A percentile compares a stretch with the other conserved stretches of the same genome.
phyloP scores from a whole-genome alignment of 2,113 vertebrate species.

The Seriola dumerili region DNA sequence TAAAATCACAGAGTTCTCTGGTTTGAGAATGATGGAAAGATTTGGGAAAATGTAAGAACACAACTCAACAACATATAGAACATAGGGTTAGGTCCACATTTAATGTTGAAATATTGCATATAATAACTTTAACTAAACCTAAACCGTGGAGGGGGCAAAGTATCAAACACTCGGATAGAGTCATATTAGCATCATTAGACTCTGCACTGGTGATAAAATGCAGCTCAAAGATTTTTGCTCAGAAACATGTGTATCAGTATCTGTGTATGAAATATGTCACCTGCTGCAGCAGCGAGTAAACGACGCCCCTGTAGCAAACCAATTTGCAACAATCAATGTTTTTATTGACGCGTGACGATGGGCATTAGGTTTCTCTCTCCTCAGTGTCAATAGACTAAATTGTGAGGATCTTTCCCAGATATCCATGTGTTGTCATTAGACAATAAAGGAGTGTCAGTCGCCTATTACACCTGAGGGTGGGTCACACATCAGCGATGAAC shows the following conservation, averaged over 20 bases:
- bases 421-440: conserved; percentile 27
- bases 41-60: too few species aligned
- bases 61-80: too few species aligned
- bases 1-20: too few species aligned
- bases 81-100: too few species aligned
- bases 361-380: conserved; percentile 16
- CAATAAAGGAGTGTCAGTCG: conserved; percentile 47
- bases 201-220: not conserved
- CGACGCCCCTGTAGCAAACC: conserved; percentile 10
- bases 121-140: too few species aligned
- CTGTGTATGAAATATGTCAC: not conserved
- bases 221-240: not conserved
- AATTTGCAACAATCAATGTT: conserved; percentile 37
- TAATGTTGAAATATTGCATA: too few species aligned
- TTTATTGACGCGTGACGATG: conserved; percentile 48
- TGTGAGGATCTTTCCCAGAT: conserved; percentile 25
- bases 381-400: conserved; percentile 51
- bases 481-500: too few species aligned
- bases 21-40: too few species aligned
- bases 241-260: not conserved
- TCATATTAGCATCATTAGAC: not conserved
- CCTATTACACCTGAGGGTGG: conserved; percentile 38
- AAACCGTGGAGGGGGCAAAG: too few species aligned
- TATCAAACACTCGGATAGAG: too few species aligned
- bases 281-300: not conserved